Evolutionary conservation across 1,140 invertebrate species (phyloP), one percentile per base, ranked within the genome.

Genomic region (Orussus abietinus): DNA sequence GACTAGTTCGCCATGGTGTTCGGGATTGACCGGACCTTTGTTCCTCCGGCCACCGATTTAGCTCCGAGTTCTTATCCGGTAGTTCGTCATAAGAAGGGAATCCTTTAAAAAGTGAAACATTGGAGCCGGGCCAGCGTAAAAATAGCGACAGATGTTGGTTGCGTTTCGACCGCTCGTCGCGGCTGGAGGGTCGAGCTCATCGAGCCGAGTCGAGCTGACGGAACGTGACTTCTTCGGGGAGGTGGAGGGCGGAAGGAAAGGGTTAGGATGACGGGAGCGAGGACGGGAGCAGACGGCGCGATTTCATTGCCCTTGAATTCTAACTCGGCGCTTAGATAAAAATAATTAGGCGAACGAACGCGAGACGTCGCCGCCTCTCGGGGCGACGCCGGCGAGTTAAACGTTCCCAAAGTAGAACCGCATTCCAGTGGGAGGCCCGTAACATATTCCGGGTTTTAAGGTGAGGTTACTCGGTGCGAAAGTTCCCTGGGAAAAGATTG

Each of bases 81-180:
- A 59, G 61, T 69, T 71, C 64, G 62, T 69, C 60, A 70, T 68
- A 70, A 55, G 55, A 31, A 34, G 57, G 47, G 47, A 38, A 53
- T 44, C 42, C 55, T 69, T 72, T 69, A 64, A 69, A 70, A 71
- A 69, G 57, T 69, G 62, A 67, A 56, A 66, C 59, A 64, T 69
- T 73, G 70, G 70, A 70, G 59, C 59, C 57, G 59, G 65, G 69
- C 70, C 70, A 73, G 56, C 59, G 66, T 67, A 69, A 70, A 73
- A 73, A 73, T 73, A 73, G 70, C 71, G 72, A 67, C 69, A 73
- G 65, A 72, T 73, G 70, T 71, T 72, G 56, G 55, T 55, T 61
- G 39, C 38, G 26, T 51, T 51, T 47, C 21, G 20, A 38, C 42
- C 18, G 37, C 21, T 31, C 32, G 21, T 44, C 28, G 19, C 21